Evolutionary conservation across 2,888 invertebrate species (phyloP).

Genomic region (Tortrix viridana): DNA sequence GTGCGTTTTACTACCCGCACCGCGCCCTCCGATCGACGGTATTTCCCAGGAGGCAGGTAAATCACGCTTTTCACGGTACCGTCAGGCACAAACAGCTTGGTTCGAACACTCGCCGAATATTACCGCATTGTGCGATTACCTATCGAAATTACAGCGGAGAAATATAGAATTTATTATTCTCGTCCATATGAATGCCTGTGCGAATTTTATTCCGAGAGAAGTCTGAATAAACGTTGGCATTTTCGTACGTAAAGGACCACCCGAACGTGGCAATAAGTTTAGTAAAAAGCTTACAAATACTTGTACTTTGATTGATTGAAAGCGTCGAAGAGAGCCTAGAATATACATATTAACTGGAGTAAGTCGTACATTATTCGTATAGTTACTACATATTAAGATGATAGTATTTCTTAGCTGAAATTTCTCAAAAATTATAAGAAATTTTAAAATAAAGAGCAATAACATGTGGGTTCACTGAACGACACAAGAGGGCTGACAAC

Average conservation of each 20-base stretch:
- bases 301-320: no score
- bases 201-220: conserved; percentile 1
- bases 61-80: conserved; percentile 75
- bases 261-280: no score
- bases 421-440: no score
- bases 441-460: no score
- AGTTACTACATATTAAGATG: no score
- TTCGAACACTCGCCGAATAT: conserved; percentile 45
- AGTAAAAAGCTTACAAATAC: no score
- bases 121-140: conserved; percentile 38
- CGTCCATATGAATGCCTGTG: background rate
- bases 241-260: background rate
- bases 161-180: conserved; percentile 36
- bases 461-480: no score
- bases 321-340: no score
- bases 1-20: conserved; percentile 64
- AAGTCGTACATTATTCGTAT: no score
- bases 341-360: no score
- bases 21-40: conserved; percentile 61
- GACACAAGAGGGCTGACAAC: no score
- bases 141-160: conserved; percentile 26
- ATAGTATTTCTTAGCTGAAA: no score
- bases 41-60: conserved; percentile 77
- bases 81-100: conserved; percentile 53
- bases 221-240: background rate